Evolutionary conservation across 1,140 invertebrate genomes (phyloP).

Genomic region (Eubasilissa regina): DNA sequence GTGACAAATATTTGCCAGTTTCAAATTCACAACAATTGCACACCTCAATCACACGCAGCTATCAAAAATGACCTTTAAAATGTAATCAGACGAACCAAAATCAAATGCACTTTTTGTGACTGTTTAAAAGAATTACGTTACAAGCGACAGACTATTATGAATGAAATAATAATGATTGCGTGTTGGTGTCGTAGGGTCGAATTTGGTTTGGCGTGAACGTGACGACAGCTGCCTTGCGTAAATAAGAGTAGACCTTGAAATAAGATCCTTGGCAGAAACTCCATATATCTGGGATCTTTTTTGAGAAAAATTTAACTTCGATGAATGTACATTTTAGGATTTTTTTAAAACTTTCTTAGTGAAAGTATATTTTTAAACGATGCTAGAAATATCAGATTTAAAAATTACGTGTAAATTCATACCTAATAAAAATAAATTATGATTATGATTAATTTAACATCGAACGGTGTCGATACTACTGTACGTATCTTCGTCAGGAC

Average conservation of each 20-base stretch:
- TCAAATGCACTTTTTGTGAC: not conserved
- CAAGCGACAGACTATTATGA: not conserved
- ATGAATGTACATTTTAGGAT: too few relatives aligned
- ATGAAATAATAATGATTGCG: not conserved
- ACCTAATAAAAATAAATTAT: not conserved
- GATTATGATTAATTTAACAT: too few relatives aligned
- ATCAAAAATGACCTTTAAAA: not conserved
- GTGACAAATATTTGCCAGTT: not conserved
- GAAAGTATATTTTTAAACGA: too few relatives aligned
- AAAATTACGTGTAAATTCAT: not conserved
- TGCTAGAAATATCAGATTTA: too few relatives aligned
- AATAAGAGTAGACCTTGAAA: slow-evolving; percentile 10
- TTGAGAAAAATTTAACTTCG: not conserved
- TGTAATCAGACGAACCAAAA: not conserved
- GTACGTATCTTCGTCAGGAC: too few relatives aligned
- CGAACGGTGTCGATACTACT: too few relatives aligned
- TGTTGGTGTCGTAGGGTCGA: not conserved
- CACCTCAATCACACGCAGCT: too few relatives aligned
- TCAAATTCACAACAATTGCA: not conserved
- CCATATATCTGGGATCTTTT: slow-evolving; percentile 13
- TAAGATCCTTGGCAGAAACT: slow-evolving; percentile 16
- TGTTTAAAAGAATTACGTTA: not conserved
- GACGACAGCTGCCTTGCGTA: slow-evolving; percentile 15
- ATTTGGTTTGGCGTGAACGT: not conserved
- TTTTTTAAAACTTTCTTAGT: too few relatives aligned